Base-by-base conservation (phyloP, 1,140 invertebrate genomes). In the Tetragnatha versicolor region DNA sequence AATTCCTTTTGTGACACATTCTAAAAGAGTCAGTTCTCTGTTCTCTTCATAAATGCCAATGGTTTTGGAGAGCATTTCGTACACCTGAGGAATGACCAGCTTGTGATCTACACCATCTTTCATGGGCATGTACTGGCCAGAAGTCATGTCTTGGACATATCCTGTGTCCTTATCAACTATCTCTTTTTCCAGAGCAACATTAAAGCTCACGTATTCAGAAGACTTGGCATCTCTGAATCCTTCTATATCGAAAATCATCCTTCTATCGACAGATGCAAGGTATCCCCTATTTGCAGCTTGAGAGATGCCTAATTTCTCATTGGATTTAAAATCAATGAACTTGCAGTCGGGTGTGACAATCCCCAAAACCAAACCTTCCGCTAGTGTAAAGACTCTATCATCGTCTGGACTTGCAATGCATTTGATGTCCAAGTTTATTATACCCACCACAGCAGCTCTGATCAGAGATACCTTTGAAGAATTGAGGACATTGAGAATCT, bases 201-300 rank as follows among this genome's bases (percentile, higher is more conserved):
- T 94, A 80, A 98, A 92, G 83, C 92, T 95, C 49, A 98, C 88
- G 83, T 91, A 92, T 84, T 94, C 92, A 27, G 90, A 91, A 55
- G 91, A 92, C 79, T 91, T 88, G 0, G 93, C 91, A 85, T 97
- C 93, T 83, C 91, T 92, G 84, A 98, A 94, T 73, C 93, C 94
- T 81, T 95, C 93, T 73, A 97, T 94, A 84, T 97, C 92, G 84
- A 97, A 97, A 76, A 96, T 92, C 5, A 93, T 94, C 85, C 93
- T 93, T 84, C 93, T 92, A 12, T 91, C 90, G 3, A 97, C 92
- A 4, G 95, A 93, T 7, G 93, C 93, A 49, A 98, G 91, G n/a
- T 94, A 88, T 45, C 96, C 95, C 80, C 91, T 89, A 83, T 93
- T 91, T 3, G 95, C 92, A 5, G 95, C 95, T 84, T 96, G 92